These are phyloP conservation scores for Pteruthius melanotis DNA, from an alignment of 2,113 vertebrate genomes.

Conservation along the genomic window DNA sequence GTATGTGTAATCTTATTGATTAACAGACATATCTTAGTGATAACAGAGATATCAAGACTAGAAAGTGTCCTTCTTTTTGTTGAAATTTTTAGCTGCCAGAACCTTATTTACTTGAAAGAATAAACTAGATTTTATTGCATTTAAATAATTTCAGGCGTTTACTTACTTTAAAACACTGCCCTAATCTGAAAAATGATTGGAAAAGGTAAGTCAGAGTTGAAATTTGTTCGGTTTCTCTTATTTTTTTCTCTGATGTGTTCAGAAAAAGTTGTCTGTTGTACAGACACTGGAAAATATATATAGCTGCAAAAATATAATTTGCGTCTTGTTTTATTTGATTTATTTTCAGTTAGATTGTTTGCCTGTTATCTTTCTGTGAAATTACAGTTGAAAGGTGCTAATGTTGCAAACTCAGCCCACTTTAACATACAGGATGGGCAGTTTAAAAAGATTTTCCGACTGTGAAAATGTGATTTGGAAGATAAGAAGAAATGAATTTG, in stretches of 20 bases:
- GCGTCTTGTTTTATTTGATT: background rate
- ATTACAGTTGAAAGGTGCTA: background rate
- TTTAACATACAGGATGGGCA: background rate
- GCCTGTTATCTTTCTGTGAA: background rate
- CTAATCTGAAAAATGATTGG: background rate
- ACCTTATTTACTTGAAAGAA: background rate
- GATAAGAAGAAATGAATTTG: background rate
- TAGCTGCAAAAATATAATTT: background rate
- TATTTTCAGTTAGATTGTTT: background rate
- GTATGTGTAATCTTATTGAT: background rate
- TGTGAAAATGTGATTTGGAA: background rate
- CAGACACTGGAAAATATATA: background rate
- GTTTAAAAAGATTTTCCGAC: background rate
- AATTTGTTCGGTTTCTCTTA: background rate
- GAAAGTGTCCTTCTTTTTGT: background rate
- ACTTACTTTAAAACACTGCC: background rate
- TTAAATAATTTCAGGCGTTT: background rate
- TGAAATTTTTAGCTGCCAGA: background rate
- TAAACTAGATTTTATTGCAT: background rate
- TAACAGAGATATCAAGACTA: background rate
- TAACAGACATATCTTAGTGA: too few species aligned
- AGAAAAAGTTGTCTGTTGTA: background rate
- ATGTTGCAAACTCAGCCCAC: background rate
- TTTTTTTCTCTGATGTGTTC: background rate
- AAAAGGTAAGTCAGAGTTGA: background rate